Conservation (phyloP, 2,888 invertebrate genomes). For the Celastrina argiolus region DNA sequence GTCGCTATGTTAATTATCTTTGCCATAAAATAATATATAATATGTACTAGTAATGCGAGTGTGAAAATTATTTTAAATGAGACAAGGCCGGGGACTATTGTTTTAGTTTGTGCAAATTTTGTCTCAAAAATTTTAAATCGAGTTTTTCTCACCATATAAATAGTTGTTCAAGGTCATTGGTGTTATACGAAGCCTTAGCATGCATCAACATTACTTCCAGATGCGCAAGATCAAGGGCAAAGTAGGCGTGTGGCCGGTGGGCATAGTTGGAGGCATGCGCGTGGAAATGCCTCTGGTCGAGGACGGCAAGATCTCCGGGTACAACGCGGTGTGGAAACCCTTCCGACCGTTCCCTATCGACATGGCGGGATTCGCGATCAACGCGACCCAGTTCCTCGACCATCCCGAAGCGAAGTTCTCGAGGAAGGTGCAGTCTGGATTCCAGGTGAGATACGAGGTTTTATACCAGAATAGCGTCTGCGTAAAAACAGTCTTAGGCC, state of each 20-base stretch:
- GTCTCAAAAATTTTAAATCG: too few relatives aligned
- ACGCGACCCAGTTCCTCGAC: constrained; percentile 83
- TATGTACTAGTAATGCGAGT: too few relatives aligned
- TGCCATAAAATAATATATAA: too few relatives aligned
- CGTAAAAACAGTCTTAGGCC: too few relatives aligned
- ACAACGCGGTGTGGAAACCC: constrained; percentile 90
- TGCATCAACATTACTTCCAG: constrained; percentile 61
- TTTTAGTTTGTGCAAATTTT: too few relatives aligned
- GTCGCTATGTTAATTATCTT: too few relatives aligned
- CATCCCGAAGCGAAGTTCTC: constrained; percentile 88
- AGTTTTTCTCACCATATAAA: too few relatives aligned
- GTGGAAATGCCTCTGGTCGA: constrained; percentile 92
- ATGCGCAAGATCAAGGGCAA: constrained; percentile 85
- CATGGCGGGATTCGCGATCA: constrained; percentile 98
- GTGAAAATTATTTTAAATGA: too few relatives aligned
- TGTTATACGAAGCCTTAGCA: too few relatives aligned
- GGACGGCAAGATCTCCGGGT: constrained; percentile 74
- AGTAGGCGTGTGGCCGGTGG: constrained; percentile 97
- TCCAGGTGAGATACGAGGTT: constrained; percentile 81
- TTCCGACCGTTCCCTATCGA: constrained; percentile 96
- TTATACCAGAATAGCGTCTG: too few relatives aligned
- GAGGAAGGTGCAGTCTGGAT: constrained; percentile 91
- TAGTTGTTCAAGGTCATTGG: too few relatives aligned
- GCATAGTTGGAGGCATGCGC: constrained; percentile 95
- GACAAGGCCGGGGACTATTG: too few relatives aligned